Conservation (phyloP, 2,113 vertebrate species). For the Pagrus major region DNA sequence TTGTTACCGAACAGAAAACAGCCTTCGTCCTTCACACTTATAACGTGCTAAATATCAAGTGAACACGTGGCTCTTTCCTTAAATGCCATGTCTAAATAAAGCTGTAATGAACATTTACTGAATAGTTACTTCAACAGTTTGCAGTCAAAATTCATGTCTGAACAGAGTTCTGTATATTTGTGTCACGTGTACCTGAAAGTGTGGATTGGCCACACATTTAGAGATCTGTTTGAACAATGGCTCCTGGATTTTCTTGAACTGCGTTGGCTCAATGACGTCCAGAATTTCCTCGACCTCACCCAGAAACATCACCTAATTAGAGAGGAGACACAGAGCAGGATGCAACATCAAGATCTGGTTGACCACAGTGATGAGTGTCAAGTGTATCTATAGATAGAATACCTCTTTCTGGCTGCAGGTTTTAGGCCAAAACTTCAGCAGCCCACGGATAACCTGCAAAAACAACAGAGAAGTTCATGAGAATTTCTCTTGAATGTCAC, state of each 20-base stretch:
- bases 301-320: slow-evolving; percentile 95
- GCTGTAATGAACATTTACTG: background rate
- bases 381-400: slow-evolving; percentile 22
- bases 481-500: slow-evolving; percentile 3
- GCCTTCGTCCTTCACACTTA: background rate
- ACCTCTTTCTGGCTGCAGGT: slow-evolving; percentile 99
- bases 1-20: background rate
- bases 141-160: too few species aligned
- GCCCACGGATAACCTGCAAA: slow-evolving; percentile 92
- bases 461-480: slow-evolving; percentile 29
- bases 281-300: slow-evolving; percentile 99
- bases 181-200: slow-evolving; percentile 91
- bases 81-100: background rate
- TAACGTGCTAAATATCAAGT: too few species aligned
- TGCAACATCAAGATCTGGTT: background rate
- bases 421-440: slow-evolving; percentile 98
- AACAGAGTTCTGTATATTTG: background rate
- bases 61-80: background rate
- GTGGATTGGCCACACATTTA: slow-evolving; percentile 96
- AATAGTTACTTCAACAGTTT: background rate
- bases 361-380: accelerated
- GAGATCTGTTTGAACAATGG: slow-evolving; percentile 98
- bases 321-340: slow-evolving; percentile 12
- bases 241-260: slow-evolving; percentile 98
- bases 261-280: slow-evolving; percentile 97